Evolutionary conservation across 2,113 vertebrate genomes (phyloP), one percentile per base, ranked within the genome.

Genomic region (Gallinago undulata): DNA sequence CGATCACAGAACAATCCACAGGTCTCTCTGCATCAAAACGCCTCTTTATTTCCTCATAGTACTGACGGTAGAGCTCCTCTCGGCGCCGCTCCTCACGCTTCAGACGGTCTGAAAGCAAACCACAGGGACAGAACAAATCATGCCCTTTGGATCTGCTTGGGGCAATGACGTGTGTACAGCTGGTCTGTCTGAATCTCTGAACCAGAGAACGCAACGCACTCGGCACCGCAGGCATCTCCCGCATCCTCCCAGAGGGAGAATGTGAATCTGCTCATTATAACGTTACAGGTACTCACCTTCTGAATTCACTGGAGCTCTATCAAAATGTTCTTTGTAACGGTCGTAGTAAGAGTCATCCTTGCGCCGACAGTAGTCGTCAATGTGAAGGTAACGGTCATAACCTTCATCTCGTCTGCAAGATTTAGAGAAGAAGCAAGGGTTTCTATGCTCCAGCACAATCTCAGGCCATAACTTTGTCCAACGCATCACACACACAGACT

Each of bases 1-100:
- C 99, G 31, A 99, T 99, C 82, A 99, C 99, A 7, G 99, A 99
- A 93, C 99, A 99, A 97, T 99, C 99, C 17, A 99, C 99, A 1
- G 99, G 99, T 28, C 99, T 98, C 86, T 99, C 99, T 0, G 98
- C 96, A 90, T 99, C 99, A 18, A 99, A 98, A 76, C 99, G 99
- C 13, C 99, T 98, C 98, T 99, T 99, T 55, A 99, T 99, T 78
- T 99, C 99, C 96, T 99, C 99, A 4, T 99, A 99, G 96, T 99
- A 99, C 81, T 99, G 99, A 7, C 99, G 98, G 88, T 99, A 99
- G 10, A 99, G 97, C 68, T 99, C 99, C 62, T 99, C 99, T 41
- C 99, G 98, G 55, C 98, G 98, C 1, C 99, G 98, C 87, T 99
- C 99, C 93, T 99, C 99, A 0, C 98, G 98, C 63, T 99, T 98